Percentiles rank a stretch among this genome's conserved stretches.
Evolutionary conservation across 30 jellyfish, hydroid and myxozoan genomes (phyloP).

Genomic region (Sanderia malayensis): DNA sequence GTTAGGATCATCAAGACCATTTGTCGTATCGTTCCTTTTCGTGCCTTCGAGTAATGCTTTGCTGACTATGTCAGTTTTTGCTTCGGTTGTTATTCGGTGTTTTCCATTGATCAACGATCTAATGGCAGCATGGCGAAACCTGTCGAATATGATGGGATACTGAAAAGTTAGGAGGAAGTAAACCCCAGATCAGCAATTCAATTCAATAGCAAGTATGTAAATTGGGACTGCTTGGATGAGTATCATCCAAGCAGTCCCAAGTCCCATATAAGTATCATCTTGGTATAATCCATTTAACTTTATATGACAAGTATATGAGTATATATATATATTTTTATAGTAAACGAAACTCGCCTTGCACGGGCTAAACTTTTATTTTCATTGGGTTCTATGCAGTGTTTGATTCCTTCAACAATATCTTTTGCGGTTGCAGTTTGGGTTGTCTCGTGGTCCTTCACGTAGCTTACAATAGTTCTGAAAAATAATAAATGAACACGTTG

Average conservation of each 20-base stretch:
- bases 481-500: no score
- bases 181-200: no score
- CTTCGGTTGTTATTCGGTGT: constrained; percentile 18
- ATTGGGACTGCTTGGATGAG: no score
- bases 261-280: no score
- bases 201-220: no score
- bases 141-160: no score
- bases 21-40: neutral
- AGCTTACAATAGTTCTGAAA: constrained; percentile 44
- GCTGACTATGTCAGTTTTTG: constrained; percentile 15
- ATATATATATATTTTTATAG: no score
- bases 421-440: constrained; percentile 47
- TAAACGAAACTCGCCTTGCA: no score
- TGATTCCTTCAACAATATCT: constrained; percentile 60
- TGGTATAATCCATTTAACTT: no score
- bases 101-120: constrained; percentile 37
- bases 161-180: no score
- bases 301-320: no score
- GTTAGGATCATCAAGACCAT: neutral
- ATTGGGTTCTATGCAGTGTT: constrained; percentile 47
- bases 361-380: constrained; percentile 60
- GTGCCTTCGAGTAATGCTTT: constrained; percentile 20
- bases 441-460: constrained; percentile 50
- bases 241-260: no score
- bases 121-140: constrained; percentile 65